Evolutionary conservation across 2,113 vertebrate genomes (phyloP).

Genomic region (Misgurnus anguillicaudatus): DNA sequence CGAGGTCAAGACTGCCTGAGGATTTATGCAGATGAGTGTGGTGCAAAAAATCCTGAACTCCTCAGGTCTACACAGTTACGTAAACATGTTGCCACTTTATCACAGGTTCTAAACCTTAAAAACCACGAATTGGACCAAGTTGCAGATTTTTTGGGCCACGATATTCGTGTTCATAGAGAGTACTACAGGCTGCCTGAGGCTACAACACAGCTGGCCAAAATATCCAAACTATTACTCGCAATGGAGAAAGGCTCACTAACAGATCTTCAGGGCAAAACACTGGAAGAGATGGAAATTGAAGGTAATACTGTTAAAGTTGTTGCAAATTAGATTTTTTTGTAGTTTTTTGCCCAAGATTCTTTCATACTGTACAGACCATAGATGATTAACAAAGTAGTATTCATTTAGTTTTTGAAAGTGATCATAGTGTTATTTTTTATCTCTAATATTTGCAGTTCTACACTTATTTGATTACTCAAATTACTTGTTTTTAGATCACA

Average conservation of each 20-base stretch:
- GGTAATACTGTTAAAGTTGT: too few species aligned
- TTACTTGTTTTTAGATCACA: too few species aligned
- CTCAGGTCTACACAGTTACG: constrained; percentile 33
- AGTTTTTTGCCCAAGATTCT: neutral
- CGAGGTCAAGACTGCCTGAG: constrained; percentile 41
- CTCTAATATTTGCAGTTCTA: too few species aligned
- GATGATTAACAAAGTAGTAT: too few species aligned
- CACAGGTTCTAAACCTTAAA: constrained; percentile 16
- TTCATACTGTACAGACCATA: neutral
- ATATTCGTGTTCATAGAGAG: constrained; percentile 53
- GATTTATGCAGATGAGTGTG: constrained; percentile 35
- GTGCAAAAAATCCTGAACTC: constrained; percentile 35
- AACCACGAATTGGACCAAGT: constrained; percentile 49
- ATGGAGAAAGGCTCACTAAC: too few species aligned
- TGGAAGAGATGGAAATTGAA: too few species aligned
- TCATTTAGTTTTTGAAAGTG: too few species aligned
- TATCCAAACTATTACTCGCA: neutral
- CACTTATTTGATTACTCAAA: too few species aligned
- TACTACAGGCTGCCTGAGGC: constrained; percentile 57
- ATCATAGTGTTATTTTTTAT: too few species aligned
- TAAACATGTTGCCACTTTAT: constrained; percentile 41
- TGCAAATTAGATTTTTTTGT: too few species aligned
- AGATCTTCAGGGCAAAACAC: too few species aligned
- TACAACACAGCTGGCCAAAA: neutral
- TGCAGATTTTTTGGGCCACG: constrained; percentile 51